Base-by-base conservation (phyloP, 2,888 invertebrate species). In the Dryobota labecula region DNA sequence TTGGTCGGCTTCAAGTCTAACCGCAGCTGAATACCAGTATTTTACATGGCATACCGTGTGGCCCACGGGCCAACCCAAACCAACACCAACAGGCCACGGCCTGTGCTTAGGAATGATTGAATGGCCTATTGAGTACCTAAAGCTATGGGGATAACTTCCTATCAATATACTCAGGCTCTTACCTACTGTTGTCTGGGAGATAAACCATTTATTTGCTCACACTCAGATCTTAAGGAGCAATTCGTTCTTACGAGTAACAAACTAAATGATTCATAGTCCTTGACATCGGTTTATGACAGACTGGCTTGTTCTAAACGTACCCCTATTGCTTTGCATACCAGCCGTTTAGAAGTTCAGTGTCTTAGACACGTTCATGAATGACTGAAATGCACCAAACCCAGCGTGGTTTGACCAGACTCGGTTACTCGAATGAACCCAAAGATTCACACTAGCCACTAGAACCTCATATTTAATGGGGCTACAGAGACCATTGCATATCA, bases 201-300 rank as follows among this genome's bases (percentile, higher is more conserved):
- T 58, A 41, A 63, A 66, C 66, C 15, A 63, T 74, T 78, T 54
- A 66, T 27, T 30, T n/a, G 47, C 38, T 74, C 41, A 20, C 15
- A 63, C n/a, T 36, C 5, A 51, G 20, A 66, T 33, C 58, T 60
- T 51, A 18, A 30, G n/a, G 53, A 73, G 57, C 51, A 5, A 27
- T 27, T 60, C 13, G 24, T 13, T 41, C 24, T 43, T 13, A n/a
- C 24, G 24, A 63, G 1, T 30, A 8, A 53, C 5, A n/a, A 6
- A 66, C 57, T 53, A 27, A 41, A 69, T 66, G 43, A 74, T 78
- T 66, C 6, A 41, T 51, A n/a, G 9, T 41, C 24, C 3, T 18
- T 60, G 66, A 54, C 54, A 60, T 51, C 20, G 5, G 45, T 30
- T 36, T 6, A n/a, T 64, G 60, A 15, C 2, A 56, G 54, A 2